A percentile compares a stretch with the other conserved stretches of the same genome.
These are phyloP conservation scores for Oxytorus armatus DNA, from an alignment of 2,888 invertebrate genomes.

Conservation along the genomic window DNA sequence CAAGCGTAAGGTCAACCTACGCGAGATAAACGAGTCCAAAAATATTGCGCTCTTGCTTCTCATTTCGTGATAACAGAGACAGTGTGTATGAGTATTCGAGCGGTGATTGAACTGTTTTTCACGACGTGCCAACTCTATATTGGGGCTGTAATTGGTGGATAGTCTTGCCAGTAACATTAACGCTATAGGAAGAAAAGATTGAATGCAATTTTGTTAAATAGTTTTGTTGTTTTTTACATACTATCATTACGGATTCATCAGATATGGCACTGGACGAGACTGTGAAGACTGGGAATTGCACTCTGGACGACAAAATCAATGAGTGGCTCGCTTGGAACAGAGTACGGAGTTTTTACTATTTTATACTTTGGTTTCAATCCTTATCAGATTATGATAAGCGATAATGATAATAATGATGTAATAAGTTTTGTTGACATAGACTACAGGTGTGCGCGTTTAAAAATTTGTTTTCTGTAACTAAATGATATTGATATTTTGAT, in stretches of 20 bases:
- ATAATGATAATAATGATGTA: too few species aligned
- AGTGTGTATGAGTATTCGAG: not conserved
- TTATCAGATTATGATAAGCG: too few species aligned
- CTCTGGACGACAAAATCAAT: conserved; percentile 88
- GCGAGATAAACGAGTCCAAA: conserved; percentile 36
- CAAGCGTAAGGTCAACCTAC: conserved; percentile 37
- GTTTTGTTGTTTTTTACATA: too few species aligned
- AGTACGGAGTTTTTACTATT: conserved; percentile 82
- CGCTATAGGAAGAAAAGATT: too few species aligned
- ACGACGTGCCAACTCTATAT: too few species aligned
- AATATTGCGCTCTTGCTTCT: not conserved
- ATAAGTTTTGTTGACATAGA: too few species aligned
- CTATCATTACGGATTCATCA: too few species aligned
- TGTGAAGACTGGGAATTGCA: conserved; percentile 85
- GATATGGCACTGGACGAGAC: conserved; percentile 68
- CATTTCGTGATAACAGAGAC: conserved; percentile 16
- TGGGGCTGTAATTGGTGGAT: too few species aligned
- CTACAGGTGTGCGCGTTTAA: too few species aligned
- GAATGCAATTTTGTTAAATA: too few species aligned
- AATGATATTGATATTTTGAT: not conserved
- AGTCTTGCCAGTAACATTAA: too few species aligned
- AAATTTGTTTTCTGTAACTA: not conserved
- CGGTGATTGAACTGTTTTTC: not conserved
- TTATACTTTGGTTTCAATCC: too few species aligned
- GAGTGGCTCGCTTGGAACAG: conserved; percentile 92